Evolutionary conservation across 2,113 vertebrate species (phyloP).

Genomic region (Corythornis vintsioides): DNA sequence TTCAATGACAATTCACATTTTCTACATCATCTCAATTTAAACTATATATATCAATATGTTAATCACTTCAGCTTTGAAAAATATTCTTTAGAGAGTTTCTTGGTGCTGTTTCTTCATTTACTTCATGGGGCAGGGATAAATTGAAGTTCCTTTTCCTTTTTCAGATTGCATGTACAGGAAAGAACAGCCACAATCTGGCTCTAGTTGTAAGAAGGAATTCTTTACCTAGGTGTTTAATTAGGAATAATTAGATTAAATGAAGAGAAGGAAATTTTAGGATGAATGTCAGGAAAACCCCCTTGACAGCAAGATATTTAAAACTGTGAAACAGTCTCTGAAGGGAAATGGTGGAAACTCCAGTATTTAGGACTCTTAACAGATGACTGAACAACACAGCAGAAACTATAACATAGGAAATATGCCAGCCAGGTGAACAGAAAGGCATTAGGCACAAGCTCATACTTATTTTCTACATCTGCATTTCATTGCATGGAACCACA

Average conservation of each 20-base stretch:
- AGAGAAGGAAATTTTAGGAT: slow-evolving; percentile 20
- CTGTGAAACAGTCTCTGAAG: neutral
- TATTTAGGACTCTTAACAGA: neutral
- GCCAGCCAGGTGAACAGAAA: neutral
- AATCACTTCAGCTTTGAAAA: neutral
- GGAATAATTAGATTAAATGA: neutral
- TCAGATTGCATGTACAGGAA: neutral
- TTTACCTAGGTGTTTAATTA: neutral
- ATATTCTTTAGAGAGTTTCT: neutral
- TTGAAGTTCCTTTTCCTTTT: neutral
- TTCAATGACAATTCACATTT: neutral
- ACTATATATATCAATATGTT: neutral
- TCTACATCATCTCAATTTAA: neutral
- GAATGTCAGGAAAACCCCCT: slow-evolving; percentile 5
- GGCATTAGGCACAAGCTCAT: neutral
- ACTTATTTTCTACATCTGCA: neutral
- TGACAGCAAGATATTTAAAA: neutral
- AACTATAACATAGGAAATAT: neutral
- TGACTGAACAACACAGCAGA: neutral
- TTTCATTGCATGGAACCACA: neutral
- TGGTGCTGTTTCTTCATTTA: neutral
- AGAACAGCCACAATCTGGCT: neutral
- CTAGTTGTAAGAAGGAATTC: neutral
- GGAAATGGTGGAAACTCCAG: neutral
- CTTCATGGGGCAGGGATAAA: neutral